Percentiles rank a stretch among this genome's conserved stretches.
phyloP scores from a whole-genome alignment of 2,888 invertebrate genomes.

The Mythimna albipuncta region DNA sequence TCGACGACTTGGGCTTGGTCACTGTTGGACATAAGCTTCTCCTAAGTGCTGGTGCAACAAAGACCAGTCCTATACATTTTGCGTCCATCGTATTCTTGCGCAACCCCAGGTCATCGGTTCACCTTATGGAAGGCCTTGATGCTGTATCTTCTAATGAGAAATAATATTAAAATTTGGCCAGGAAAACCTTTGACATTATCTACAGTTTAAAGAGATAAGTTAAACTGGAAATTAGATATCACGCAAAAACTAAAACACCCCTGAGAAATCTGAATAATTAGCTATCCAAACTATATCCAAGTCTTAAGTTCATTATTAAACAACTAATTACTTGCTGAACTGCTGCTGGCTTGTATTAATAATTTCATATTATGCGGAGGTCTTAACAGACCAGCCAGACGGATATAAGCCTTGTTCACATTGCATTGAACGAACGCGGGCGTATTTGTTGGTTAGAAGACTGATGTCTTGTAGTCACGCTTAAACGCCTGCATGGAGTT shows the following conservation, averaged over 20 bases:
- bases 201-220: background rate
- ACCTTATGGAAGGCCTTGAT: too few relatives aligned
- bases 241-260: conserved; percentile 23
- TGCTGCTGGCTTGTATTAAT: conserved; percentile 36
- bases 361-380: conserved; percentile 38
- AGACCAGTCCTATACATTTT: too few relatives aligned
- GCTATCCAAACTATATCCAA: conserved; percentile 17
- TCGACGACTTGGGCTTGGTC: too few relatives aligned
- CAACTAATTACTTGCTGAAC: conserved; percentile 41
- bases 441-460: background rate
- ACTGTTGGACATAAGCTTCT: too few relatives aligned
- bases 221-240: background rate
- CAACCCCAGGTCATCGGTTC: too few relatives aligned
- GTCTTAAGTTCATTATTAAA: conserved; percentile 37
- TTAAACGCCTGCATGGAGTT: too few relatives aligned
- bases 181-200: background rate
- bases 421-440: too few relatives aligned
- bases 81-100: too few relatives aligned
- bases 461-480: background rate
- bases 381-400: background rate
- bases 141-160: too few relatives aligned
- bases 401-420: background rate
- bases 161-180: background rate
- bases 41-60: too few relatives aligned
- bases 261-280: conserved; percentile 30